These are phyloP conservation scores for Diceros bicornis DNA, from an alignment of 2,797 vertebrate species.

Conservation along the genomic window DNA sequence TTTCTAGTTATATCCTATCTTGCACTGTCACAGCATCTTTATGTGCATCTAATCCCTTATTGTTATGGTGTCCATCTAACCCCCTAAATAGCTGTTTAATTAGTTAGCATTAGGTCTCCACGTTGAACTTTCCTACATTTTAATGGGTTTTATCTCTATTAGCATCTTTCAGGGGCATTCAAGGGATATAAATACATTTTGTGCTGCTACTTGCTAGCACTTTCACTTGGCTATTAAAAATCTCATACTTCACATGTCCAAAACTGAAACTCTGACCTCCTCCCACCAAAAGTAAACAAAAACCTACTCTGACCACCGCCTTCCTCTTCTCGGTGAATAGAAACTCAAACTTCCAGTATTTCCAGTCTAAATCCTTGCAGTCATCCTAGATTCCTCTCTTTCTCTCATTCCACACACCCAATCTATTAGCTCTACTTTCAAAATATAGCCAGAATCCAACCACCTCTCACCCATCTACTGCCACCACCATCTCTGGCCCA, in stretches of 20 bases:
- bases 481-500: not conserved
- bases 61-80: not conserved
- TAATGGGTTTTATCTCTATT: not conserved
- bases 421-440: not conserved
- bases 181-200: not conserved
- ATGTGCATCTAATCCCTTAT: not conserved
- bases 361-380: not conserved
- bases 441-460: not conserved
- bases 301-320: rapidly evolving
- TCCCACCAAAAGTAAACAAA: not conserved
- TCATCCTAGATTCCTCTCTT: not conserved
- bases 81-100: not conserved
- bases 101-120: not conserved
- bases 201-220: not conserved
- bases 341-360: not conserved
- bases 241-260: not conserved
- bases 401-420: not conserved
- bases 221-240: not conserved
- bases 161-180: not conserved
- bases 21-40: not conserved
- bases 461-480: not conserved
- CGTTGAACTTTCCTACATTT: not conserved
- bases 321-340: not conserved
- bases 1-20: conserved; percentile 19
- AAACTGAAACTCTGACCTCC: not conserved